phyloP scores from a whole-genome alignment of 1,140 invertebrate genomes.

The Charaxes varanes region DNA sequence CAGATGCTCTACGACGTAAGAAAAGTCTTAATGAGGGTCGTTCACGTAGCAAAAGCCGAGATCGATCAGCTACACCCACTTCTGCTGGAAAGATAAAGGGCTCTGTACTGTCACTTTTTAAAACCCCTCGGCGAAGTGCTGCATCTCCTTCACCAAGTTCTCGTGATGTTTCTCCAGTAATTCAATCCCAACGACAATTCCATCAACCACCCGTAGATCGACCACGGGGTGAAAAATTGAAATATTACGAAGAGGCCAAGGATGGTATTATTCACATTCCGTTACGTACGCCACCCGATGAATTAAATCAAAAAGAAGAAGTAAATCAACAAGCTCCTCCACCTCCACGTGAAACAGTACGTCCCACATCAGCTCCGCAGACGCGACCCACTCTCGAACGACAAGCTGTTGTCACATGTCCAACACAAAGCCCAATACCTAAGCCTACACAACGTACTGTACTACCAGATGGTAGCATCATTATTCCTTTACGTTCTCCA shows the following conservation, averaged over 20 bases:
- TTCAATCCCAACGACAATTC: slow-evolving; percentile 33
- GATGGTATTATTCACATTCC: slow-evolving; percentile 79
- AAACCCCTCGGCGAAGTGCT: slow-evolving; percentile 63
- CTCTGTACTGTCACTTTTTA: slow-evolving; percentile 79
- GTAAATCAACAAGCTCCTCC: slow-evolving; percentile 11
- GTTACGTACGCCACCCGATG: slow-evolving; percentile 79
- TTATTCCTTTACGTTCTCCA: slow-evolving; percentile 73
- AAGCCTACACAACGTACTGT: slow-evolving; percentile 51
- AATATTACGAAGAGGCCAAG: slow-evolving; percentile 77
- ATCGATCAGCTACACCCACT: slow-evolving; percentile 73
- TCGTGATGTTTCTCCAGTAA: slow-evolving; percentile 42
- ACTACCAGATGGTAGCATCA: slow-evolving; percentile 69
- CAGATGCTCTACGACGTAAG: slow-evolving; percentile 50
- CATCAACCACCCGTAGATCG: slow-evolving; percentile 21
- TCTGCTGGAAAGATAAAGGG: slow-evolving; percentile 74
- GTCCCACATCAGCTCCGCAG: slow-evolving; percentile 48
- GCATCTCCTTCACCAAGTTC: slow-evolving; percentile 46
- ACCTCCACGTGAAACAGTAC: slow-evolving; percentile 19
- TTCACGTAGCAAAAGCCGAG: slow-evolving; percentile 80
- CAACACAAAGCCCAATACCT: slow-evolving; percentile 12
- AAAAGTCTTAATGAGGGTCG: slow-evolving; percentile 65
- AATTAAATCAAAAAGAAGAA: slow-evolving; percentile 30
- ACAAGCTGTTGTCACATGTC: slow-evolving; percentile 10
- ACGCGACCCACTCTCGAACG: slow-evolving; percentile 23
- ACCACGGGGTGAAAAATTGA: slow-evolving; percentile 44